Percentiles rank a stretch among this genome's conserved stretches.
These are phyloP conservation scores for Eremophila alpestris DNA, from an alignment of 2,797 vertebrate species.

Conservation along the genomic window DNA sequence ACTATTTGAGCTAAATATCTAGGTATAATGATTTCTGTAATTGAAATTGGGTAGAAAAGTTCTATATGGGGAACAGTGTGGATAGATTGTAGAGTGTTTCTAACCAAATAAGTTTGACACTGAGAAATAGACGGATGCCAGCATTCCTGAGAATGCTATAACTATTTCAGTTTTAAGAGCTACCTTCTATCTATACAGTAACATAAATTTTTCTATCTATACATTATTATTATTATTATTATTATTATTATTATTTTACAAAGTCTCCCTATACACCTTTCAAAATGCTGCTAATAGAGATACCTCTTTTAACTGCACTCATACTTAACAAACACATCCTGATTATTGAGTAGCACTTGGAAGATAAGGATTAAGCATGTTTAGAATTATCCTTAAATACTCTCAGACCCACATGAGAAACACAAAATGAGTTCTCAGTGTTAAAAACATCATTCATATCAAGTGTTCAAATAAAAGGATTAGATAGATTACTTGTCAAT, in stretches of 20 bases:
- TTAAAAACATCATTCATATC: background rate
- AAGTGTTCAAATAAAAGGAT: background rate
- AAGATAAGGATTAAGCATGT: background rate
- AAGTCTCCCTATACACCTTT: background rate
- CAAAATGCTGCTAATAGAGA: background rate
- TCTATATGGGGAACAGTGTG: background rate
- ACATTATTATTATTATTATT: background rate
- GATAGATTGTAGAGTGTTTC: background rate
- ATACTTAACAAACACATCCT: background rate
- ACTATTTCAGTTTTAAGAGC: background rate
- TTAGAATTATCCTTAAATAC: background rate
- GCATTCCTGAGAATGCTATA: background rate
- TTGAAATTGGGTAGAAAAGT: background rate
- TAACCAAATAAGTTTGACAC: background rate
- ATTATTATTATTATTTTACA: background rate
- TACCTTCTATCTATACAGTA: background rate
- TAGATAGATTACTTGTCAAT: background rate
- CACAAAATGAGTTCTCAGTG: background rate
- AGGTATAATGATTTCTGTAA: background rate
- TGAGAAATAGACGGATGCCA: background rate
- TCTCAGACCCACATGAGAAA: background rate
- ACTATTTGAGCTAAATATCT: background rate
- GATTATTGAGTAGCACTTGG: background rate
- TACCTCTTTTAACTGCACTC: background rate
- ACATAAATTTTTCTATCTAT: too few relatives aligned